Evolutionary conservation across 2,888 invertebrate species (phyloP), one percentile per base, ranked within the genome.

Genomic region (Miltochrista miniata): DNA sequence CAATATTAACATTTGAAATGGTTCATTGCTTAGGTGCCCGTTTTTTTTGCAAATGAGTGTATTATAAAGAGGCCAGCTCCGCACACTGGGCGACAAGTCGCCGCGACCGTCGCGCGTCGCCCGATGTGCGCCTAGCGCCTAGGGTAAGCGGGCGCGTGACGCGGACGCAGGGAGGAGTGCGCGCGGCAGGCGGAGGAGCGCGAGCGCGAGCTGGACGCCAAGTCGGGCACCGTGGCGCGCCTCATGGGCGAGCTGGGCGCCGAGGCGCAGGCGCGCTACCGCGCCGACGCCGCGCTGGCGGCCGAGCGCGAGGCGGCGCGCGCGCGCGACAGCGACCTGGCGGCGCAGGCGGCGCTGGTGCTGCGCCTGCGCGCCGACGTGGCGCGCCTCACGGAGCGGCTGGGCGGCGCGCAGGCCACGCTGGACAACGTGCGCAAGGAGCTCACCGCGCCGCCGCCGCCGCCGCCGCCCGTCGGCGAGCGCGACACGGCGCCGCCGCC

Each of bases 341-440:
- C 74, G 0, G 74, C 72, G 35, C 81, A 83, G 58, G 70, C 81
- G 73, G 61, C 67, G 8, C 64, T 80, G 10, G 77, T 85, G 9
- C 58, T 78, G 42, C 83, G 84, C 31, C 64, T 77, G 51, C 71
- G 81, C 39, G 62, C 55, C 37, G 87, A 88, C 46, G 84, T 83
- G 83, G 85, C 83, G 38, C 77, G 79, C 9, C 74, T 87, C 13
- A 78, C 79, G 45, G 72, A 79, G 30, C 76, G 73, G 53, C 79
- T 85, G 47, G 63, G 70, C 47, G 66, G 63, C 35, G 81, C 84
- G 83, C 81, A 80, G 70, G 69, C 62, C 57, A 84, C 74, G 11
- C 84, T 87, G 39, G 83, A 83, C 65, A 86, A 85, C 59, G 77
- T 86, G 18, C 83, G 83, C 69, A 83, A 84, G 68, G 85, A 87